A percentile compares a stretch with the other conserved stretches of the same genome.
Conservation (phyloP, 2,113 vertebrate species). For the Phyllostomus discolor region DNA sequence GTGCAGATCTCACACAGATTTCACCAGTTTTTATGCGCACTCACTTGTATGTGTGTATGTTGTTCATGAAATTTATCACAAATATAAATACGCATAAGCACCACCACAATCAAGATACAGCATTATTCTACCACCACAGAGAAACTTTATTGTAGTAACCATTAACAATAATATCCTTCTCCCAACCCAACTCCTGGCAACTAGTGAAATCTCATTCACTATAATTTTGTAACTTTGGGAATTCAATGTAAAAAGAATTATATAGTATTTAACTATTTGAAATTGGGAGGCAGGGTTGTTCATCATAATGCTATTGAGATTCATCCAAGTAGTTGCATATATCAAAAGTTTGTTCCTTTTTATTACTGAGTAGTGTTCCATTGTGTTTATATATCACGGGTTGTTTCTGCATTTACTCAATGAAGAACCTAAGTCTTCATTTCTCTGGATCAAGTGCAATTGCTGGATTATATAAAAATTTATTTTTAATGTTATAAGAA, state of each 20-base stretch:
- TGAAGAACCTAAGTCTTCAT: neutral
- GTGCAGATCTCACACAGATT: neutral
- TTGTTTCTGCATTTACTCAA: too few species aligned
- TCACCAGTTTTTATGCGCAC: neutral
- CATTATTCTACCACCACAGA: neutral
- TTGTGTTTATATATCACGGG: neutral
- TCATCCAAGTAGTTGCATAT: neutral
- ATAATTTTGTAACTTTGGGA: neutral
- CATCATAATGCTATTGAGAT: neutral
- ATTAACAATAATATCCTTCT: neutral
- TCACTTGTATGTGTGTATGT: neutral
- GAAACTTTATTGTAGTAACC: neutral
- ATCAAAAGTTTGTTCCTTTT: neutral
- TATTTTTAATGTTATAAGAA: neutral
- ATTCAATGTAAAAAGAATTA: neutral
- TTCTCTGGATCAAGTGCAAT: neutral
- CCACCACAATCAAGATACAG: neutral
- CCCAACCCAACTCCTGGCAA: neutral
- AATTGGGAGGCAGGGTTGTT: neutral
- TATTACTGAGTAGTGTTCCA: neutral
- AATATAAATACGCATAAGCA: neutral
- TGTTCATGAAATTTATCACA: neutral
- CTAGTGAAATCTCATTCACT: neutral
- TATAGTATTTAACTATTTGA: neutral
- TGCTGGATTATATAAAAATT: neutral